A percentile compares a stretch with the other conserved stretches of the same genome.
phyloP scores from a whole-genome alignment of 2,888 invertebrate genomes.

The Andrena marginata region DNA sequence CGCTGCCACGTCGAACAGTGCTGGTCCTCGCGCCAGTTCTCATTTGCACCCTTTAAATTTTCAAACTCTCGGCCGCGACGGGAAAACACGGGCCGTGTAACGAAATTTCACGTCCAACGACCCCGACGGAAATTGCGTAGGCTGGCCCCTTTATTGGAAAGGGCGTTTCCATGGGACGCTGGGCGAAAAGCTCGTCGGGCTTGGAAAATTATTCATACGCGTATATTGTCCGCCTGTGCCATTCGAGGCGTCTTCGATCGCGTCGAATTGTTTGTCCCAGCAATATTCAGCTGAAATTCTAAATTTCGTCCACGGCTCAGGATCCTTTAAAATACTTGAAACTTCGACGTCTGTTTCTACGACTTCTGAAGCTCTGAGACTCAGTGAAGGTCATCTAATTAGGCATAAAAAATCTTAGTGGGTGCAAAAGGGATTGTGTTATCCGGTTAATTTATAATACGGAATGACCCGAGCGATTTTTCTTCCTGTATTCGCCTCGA shows the following conservation, averaged over 20 bases:
- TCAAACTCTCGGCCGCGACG: conserved; percentile 22
- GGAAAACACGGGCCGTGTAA: conserved; percentile 26
- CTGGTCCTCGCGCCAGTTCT: conserved; percentile 19
- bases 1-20: conserved; percentile 3
- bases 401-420: too few species aligned
- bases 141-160: conserved; percentile 28
- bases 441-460: too few species aligned
- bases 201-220: conserved; percentile 22
- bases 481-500: too few species aligned
- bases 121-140: conserved; percentile 13
- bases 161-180: conserved; percentile 23
- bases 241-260: not conserved
- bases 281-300: too few species aligned
- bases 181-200: conserved; percentile 31
- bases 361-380: too few species aligned
- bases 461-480: too few species aligned
- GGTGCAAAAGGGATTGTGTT: too few species aligned
- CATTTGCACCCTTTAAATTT: conserved; percentile 47
- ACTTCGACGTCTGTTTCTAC: too few species aligned
- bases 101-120: conserved; percentile 34
- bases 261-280: not conserved
- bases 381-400: not conserved
- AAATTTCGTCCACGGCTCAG: too few species aligned
- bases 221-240: not conserved
- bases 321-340: too few species aligned